Base-by-base conservation (phyloP, 2,113 vertebrate genomes). In the Strix aluco region DNA sequence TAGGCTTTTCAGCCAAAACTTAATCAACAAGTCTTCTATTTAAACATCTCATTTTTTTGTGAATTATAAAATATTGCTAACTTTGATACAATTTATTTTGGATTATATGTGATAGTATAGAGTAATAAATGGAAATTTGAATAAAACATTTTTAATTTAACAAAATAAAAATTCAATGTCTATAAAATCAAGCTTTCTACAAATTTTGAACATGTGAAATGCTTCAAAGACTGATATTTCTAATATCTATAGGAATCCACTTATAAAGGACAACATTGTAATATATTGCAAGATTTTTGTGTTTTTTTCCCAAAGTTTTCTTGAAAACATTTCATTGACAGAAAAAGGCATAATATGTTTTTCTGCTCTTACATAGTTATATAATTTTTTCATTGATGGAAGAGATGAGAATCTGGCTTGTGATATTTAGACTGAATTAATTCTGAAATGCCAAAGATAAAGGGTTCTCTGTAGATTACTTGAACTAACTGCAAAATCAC, bases 11-110 rank as follows among this genome's bases (percentile, higher is more conserved):
- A 63, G 38, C 8, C 7, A 29, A 92, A 47, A 34, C 6, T 21
- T 36, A 32, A 3, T 40, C 82, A 34, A 62, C 2, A 63, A 38
- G 63, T 40, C 5, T 62, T 61, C 34, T 84, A 59, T 3, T 62
- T 54, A n/a, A 10, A 20, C 1, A 20, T n/a, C 2, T 74, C 0
- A 27, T 11, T 34, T 15, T 71, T 52, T 6, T 0, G 4, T 62
- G 27, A 59, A 21, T 47, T 5, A 26, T 44, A 44, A 71, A 79
- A 54, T 46, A 51, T 62, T 54, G 11, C 4, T 54, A 54, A 70
- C 46, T 40, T 47, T 29, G 34, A 42, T 46, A 44, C 7, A 42
- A 12, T 40, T 55, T 67, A 15, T 59, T 84, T 81, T 61, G 6
- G 10, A 32, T 58, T 54, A n/a, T 38, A 63, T 32, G 3, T 81